Evolutionary conservation across 2,113 vertebrate species (phyloP), one percentile per base, ranked within the genome.

Genomic region (Labrus mixtus): DNA sequence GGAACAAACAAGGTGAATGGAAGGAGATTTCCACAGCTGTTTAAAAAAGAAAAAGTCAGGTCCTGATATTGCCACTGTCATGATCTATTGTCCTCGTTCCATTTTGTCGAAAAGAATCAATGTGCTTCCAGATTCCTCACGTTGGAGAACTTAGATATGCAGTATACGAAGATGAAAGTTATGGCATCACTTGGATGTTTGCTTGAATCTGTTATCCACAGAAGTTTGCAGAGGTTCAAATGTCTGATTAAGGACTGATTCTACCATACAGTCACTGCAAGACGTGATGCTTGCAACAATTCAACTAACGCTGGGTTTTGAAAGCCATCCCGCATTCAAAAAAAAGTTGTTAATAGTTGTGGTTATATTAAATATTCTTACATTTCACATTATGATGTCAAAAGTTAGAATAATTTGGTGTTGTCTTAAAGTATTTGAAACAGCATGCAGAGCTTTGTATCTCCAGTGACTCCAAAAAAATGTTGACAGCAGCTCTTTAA

Each of bases 81-180:
- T 59, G 65, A 80, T 74, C 64, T 29, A 29, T 54, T 16, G 41
- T 79, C 75, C 39, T 72, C 68, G 81, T 63, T 70, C 23, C 55
- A 79, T 69, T 72, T 62, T 84, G 48, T 84, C 41, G 48, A 57
- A 68, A 75, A 85, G 19, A 51, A 72, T 91, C 85, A 1, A 51
- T 51, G 84, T 84, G 85, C 89, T 91, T 92, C 92, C 88, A 89
- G 62, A 77, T 53, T 8, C 69, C 19, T 67, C 43, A 46, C 66
- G 55, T 25, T 55, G 69, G 64, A 78, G 29, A 83, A 70, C 61
- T 45, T 72, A 73, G 74, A 83, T 76, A 71, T 78, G 77, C 70
- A 89, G 76, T 74, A 48, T 81, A n/a, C n/a, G 22, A 61, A 57
- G 72, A 73, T 67, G 43, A 78, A 57, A 81, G 37, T 54, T 29